Evolutionary conservation across 2,888 invertebrate genomes (phyloP).

Genomic region (Perithous albicinctus): DNA sequence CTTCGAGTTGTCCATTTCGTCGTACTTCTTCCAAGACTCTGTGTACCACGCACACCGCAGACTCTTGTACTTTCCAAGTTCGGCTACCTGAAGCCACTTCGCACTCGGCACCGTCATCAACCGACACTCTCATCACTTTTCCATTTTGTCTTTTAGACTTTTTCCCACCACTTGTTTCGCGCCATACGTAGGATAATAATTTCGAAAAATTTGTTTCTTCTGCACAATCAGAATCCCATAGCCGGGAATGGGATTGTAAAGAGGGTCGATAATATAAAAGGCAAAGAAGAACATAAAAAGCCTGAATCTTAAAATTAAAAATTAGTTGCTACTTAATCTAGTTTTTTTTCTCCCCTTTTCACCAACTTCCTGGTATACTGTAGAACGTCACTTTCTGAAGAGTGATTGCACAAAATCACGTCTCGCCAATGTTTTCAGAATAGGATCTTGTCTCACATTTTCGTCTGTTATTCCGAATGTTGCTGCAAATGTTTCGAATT

Average conservation of each 20-base stretch:
- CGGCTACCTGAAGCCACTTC: slow-evolving; percentile 26
- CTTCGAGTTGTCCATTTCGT: slow-evolving; percentile 22
- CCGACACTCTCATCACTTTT: slow-evolving; percentile 46
- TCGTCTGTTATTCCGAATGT: slow-evolving; percentile 10
- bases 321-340: too few species aligned
- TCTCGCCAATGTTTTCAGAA: neutral
- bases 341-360: neutral
- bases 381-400: neutral
- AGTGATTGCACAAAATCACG: neutral
- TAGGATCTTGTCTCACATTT: neutral
- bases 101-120: slow-evolving; percentile 23
- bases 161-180: slow-evolving; percentile 55
- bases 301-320: neutral
- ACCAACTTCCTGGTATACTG: too few species aligned
- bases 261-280: too few species aligned
- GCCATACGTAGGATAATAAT: slow-evolving; percentile 78
- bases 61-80: slow-evolving; percentile 17
- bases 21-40: slow-evolving; percentile 8
- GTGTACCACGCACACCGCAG: neutral
- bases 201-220: slow-evolving; percentile 27
- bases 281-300: too few species aligned
- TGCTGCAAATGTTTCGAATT: slow-evolving; percentile 77
- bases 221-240: slow-evolving; percentile 16
- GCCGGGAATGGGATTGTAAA: neutral
- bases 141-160: slow-evolving; percentile 19